Percentiles rank a stretch among this genome's conserved stretches.
phyloP scores from a whole-genome alignment of 2,888 invertebrate genomes.

The Spilosoma lubricipeda region DNA sequence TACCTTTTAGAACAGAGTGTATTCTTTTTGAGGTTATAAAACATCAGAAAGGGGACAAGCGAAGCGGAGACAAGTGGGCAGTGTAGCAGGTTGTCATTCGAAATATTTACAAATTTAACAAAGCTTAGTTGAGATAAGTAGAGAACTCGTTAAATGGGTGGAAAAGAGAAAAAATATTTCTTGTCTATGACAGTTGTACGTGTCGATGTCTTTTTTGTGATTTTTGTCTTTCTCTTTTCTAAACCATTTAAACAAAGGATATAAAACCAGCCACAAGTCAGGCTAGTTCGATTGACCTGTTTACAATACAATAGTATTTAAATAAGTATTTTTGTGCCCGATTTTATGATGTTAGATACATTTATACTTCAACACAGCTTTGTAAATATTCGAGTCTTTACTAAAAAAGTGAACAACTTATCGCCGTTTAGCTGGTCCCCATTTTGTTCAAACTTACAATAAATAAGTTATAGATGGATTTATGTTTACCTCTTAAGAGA shows the following conservation, averaged over 20 bases:
- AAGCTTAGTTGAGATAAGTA: constrained; percentile 1
- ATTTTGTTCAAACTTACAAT: constrained; percentile 5
- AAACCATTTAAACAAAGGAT: constrained; percentile 6
- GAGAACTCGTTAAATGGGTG: constrained; percentile 9
- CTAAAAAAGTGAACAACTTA: constrained; percentile 12
- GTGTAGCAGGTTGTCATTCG: constrained; percentile 17
- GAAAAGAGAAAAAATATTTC: too few relatives aligned
- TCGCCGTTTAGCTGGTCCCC: not conserved
- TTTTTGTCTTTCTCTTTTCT: constrained; percentile 1
- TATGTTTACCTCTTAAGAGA: not conserved
- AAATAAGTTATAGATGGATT: not conserved
- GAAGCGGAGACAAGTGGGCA: constrained; percentile 11
- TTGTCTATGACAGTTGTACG: not conserved
- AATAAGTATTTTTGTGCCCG: not conserved
- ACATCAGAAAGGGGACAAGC: constrained; percentile 17
- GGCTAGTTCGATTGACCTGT: not conserved
- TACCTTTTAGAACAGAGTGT: not conserved
- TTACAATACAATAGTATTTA: too few relatives aligned
- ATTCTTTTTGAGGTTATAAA: not conserved
- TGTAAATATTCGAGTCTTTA: constrained; percentile 1
- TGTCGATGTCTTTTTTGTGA: not conserved
- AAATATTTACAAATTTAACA: not conserved
- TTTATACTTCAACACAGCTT: constrained; percentile 9
- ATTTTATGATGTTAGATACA: not conserved
- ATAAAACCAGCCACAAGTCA: constrained; percentile 7